Conservation (phyloP, 2,797 vertebrate genomes). For the Hydrophis major region DNA sequence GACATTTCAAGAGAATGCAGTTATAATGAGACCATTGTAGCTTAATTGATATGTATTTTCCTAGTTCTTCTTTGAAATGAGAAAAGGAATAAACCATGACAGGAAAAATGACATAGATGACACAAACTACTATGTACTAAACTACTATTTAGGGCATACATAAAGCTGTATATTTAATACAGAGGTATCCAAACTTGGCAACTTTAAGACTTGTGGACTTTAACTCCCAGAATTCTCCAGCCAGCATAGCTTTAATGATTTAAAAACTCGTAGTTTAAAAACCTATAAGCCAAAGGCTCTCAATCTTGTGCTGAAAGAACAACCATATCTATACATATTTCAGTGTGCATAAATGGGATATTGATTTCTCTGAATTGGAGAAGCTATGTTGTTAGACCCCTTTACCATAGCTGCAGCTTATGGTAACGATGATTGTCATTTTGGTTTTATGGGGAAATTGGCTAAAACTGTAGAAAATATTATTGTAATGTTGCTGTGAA, state of each 20-base stretch:
- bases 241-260: neutral
- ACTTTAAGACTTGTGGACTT: too few species aligned
- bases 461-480: neutral
- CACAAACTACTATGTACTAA: neutral
- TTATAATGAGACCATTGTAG: slow-evolving; percentile 29
- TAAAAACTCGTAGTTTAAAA: neutral
- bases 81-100: fast-evolving
- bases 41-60: slow-evolving; percentile 3
- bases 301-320: neutral
- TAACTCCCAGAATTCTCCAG: too few species aligned
- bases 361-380: neutral
- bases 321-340: fast-evolving
- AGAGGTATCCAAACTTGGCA: too few species aligned
- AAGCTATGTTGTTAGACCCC: neutral
- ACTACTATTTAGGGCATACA: neutral
- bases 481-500: neutral
- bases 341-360: neutral
- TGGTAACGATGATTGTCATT: neutral
- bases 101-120: neutral
- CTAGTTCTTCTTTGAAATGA: slow-evolving; percentile 24
- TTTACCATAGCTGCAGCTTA: neutral
- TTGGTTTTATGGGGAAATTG: too few species aligned
- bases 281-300: neutral
- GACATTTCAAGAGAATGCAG: slow-evolving; percentile 11
- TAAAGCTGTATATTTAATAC: neutral